Percentiles rank a stretch among this genome's conserved stretches.
Conservation (phyloP, 2,888 invertebrate genomes). For the Druceiella hillmani region DNA sequence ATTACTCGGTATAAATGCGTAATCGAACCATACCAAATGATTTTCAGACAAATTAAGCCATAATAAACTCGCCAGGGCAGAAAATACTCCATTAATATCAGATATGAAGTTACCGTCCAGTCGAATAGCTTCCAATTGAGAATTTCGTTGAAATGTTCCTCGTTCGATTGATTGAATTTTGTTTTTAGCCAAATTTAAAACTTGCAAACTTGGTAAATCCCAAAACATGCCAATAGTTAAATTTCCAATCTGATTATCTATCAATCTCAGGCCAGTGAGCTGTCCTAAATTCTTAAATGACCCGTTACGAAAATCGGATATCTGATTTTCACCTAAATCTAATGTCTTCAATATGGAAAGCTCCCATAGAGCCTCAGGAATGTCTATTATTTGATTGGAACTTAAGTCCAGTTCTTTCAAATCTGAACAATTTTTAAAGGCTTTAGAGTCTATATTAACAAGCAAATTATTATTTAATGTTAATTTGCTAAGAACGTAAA, state of each 20-base stretch:
- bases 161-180: slow-evolving; percentile 81
- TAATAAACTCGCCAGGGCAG: slow-evolving; percentile 75
- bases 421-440: slow-evolving; percentile 84
- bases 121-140: slow-evolving; percentile 78
- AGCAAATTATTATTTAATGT: slow-evolving; percentile 83
- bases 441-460: slow-evolving; percentile 69
- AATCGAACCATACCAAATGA: slow-evolving; percentile 90
- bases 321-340: slow-evolving; percentile 89
- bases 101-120: slow-evolving; percentile 84
- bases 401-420: slow-evolving; percentile 85
- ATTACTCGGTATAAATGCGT: slow-evolving; percentile 84
- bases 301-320: slow-evolving; percentile 75
- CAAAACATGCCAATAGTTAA: slow-evolving; percentile 81
- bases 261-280: slow-evolving; percentile 79
- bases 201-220: slow-evolving; percentile 78
- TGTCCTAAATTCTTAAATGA: slow-evolving; percentile 82
- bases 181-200: slow-evolving; percentile 84
- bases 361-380: slow-evolving; percentile 79
- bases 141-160: slow-evolving; percentile 76
- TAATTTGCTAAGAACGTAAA: slow-evolving; percentile 77
- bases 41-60: slow-evolving; percentile 89
- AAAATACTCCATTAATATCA: slow-evolving; percentile 86
- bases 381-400: slow-evolving; percentile 74
- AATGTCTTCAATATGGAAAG: slow-evolving; percentile 79
- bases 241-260: slow-evolving; percentile 86